These are phyloP conservation scores for Camponotus vicinus DNA, from an alignment of 1,140 invertebrate genomes.

Conservation along the genomic window DNA sequence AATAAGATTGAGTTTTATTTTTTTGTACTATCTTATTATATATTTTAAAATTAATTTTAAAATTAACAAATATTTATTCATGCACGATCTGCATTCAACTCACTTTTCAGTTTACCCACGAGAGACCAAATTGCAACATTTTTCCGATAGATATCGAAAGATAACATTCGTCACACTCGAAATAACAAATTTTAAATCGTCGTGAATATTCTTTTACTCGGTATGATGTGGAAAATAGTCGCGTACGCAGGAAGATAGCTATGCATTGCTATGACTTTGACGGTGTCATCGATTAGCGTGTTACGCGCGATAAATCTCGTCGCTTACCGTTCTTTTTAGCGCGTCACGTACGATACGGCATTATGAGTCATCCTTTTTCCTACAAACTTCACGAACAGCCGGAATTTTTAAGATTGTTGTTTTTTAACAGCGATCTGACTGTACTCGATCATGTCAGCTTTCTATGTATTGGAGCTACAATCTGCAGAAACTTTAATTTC, in stretches of 20 bases:
- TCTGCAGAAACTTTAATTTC: not conserved
- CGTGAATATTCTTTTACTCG: not conserved
- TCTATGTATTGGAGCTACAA: not conserved
- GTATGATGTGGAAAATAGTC: conserved; percentile 40
- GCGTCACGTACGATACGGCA: conserved; percentile 32
- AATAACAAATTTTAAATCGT: conserved; percentile 9
- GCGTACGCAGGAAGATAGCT: not conserved
- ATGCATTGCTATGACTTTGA: conserved; percentile 43
- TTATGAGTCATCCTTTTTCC: conserved; percentile 35
- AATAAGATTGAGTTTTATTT: too few species aligned
- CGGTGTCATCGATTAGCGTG: conserved; percentile 54
- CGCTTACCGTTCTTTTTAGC: not conserved
- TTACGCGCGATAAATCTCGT: conserved; percentile 59
- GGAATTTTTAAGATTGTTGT: conserved; percentile 34
- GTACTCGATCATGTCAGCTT: conserved; percentile 16
- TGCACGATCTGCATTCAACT: not conserved
- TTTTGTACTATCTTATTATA: too few species aligned
- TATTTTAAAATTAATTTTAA: too few species aligned
- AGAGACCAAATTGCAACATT: not conserved
- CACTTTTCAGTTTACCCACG: too few species aligned
- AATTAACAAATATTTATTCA: not conserved
- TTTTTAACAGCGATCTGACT: conserved; percentile 47
- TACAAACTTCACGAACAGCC: conserved; percentile 37
- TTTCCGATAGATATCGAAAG: conserved; percentile 31
- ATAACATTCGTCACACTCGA: not conserved